phyloP scores from a whole-genome alignment of 2,113 vertebrate genomes.

The Arizona elegans region DNA sequence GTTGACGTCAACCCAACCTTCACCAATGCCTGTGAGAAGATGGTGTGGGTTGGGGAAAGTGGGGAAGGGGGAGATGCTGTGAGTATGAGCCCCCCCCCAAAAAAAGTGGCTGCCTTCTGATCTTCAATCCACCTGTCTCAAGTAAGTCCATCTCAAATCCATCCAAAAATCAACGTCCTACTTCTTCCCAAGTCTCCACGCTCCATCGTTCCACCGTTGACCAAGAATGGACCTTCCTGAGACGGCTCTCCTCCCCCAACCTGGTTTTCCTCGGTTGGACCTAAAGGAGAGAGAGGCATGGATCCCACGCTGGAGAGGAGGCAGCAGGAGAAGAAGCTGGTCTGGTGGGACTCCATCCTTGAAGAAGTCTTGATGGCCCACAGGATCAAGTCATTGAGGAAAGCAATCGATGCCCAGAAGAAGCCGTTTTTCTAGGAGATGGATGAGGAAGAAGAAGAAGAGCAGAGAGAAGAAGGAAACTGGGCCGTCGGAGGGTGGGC shows the following conservation, averaged over 20 bases:
- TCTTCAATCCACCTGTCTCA: neutral
- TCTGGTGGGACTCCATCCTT: neutral
- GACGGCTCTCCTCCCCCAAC: too few relatives aligned
- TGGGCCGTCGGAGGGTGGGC: neutral
- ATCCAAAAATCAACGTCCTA: neutral
- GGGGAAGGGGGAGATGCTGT: neutral
- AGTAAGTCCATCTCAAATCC: neutral
- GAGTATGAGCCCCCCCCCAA: neutral
- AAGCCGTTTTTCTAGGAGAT: neutral
- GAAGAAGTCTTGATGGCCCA: neutral
- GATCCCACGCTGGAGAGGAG: neutral
- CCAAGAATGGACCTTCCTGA: neutral
- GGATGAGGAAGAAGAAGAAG: neutral
- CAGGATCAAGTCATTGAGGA: neutral
- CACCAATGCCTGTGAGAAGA: neutral
- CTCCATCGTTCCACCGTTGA: neutral
- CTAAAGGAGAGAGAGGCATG: neutral
- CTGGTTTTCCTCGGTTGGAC: neutral
- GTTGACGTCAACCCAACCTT: neutral
- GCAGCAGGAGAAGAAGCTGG: too few relatives aligned
- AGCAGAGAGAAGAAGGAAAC: neutral
- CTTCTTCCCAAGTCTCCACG: neutral
- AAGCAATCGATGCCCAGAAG: neutral
- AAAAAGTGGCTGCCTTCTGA: neutral
- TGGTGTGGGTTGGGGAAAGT: neutral